Base-by-base conservation (phyloP, 1,140 invertebrate species). In the Formica selysi region DNA sequence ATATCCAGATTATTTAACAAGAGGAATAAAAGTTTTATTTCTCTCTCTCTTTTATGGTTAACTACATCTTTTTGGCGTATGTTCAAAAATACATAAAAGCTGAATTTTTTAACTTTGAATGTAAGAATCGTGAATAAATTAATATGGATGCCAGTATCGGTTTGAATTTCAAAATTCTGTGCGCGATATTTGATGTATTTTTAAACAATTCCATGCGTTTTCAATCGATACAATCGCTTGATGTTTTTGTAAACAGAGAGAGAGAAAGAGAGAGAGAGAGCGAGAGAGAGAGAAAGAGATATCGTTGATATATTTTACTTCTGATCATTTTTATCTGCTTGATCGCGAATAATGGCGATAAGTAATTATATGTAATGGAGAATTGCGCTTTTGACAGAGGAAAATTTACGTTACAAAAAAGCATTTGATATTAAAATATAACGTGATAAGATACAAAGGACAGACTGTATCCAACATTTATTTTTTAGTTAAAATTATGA, bases 141-240 rank as follows among this genome's bases (percentile, higher is more conserved):
- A 83, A 83, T 83, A 83, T 83, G 38, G 79, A 73, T 73, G 38
- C 57, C 79, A 48, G n/a, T 74, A 61, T 83, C 44, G 54, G 29
- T 83, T 73, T 74, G 59, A 59, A 83, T 85, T 85, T 48, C 44
- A 85, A 76, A 85, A 76, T 78, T 65, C 81, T 78, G 59, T 41
- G 36, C 29, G 61, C 44, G 44, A 65, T 65, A 78, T 51, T 65
- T 32, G 44, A 61, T 83, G 61, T 85, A 61, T 78, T 85, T 85
- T 65, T 44, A 76, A 78, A 85, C 59, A 65, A 78, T 85, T 54
- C 44, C 32, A 44, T 78, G 32, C 65, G 22, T 85, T 85, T 22
- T 85, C 73, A 62, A 85, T 84, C 61, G 71, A 81, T 74, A 59
- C 26, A n/a, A n/a, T n/a, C 22, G 38, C 11, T 54, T 61, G 79